phyloP scores from a whole-genome alignment of 1,140 invertebrate species.

The Triops cancriformis region DNA sequence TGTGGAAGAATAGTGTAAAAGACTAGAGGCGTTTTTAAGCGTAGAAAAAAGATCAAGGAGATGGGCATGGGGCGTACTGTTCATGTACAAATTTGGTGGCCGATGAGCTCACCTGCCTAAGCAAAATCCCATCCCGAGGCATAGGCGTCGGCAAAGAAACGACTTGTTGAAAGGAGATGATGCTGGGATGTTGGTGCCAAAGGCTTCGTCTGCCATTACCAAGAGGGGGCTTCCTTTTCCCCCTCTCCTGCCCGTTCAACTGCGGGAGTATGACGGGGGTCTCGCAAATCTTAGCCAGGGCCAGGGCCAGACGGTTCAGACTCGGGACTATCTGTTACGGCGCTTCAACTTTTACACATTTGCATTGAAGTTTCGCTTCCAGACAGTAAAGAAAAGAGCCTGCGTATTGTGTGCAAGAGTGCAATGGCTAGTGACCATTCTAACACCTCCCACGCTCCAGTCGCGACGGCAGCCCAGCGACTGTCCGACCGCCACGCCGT shows the following conservation, averaged over 20 bases:
- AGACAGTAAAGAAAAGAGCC: neutral
- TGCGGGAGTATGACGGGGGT: neutral
- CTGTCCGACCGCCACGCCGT: neutral
- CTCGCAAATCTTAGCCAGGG: neutral
- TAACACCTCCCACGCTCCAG: conserved; percentile 12
- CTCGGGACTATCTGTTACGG: neutral
- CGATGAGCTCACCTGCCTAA: conserved; percentile 12
- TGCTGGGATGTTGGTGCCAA: neutral
- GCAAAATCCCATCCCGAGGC: conserved; percentile 3
- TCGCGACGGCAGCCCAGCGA: neutral
- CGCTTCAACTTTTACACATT: neutral
- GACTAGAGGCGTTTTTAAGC: neutral
- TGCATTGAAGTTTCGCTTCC: neutral
- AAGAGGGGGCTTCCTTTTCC: neutral
- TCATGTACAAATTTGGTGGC: conserved; percentile 2
- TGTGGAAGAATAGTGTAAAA: neutral
- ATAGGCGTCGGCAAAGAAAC: conserved; percentile 4
- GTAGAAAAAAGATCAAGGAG: neutral
- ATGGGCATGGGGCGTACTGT: conserved; percentile 3
- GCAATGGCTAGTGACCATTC: neutral
- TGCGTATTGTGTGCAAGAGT: neutral
- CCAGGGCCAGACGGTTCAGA: neutral
- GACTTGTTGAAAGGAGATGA: neutral
- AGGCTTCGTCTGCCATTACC: neutral
- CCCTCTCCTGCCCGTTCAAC: neutral